Evolutionary conservation across 2,888 invertebrate species (phyloP), one percentile per base, ranked within the genome.

Genomic region (Tipula lateralis): DNA sequence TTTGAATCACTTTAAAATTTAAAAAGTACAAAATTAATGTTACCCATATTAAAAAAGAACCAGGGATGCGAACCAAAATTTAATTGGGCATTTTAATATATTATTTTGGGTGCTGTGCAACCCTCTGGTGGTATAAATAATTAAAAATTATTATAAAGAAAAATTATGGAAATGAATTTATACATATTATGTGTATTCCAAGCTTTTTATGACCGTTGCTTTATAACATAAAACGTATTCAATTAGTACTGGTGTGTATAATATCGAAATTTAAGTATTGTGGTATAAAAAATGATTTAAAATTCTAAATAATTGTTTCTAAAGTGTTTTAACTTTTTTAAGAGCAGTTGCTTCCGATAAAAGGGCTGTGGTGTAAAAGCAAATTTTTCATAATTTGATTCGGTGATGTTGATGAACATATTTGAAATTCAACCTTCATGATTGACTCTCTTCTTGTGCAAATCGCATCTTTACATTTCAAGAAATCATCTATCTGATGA

Each of bases 1-100:
- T 66, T 66, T 66, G 66, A 66, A 66, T 66, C 66, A 66, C 66
- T 66, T 66, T 66, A 66, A 24, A 66, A 66, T n/a, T n/a, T 44
- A n/a, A 44, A 36, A 36, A 36, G 36, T 44, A n/a, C n/a, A 44
- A 2, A 44, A n/a, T n/a, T 39, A n/a, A n/a, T n/a, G n/a, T n/a
- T n/a, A n/a, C n/a, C n/a, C 5, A 44, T 3, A 44, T 1, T 44
- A 44, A n/a, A n/a, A n/a, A n/a, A n/a, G n/a, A n/a, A n/a, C n/a
- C 44, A 44, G 44, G 44, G 44, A n/a, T 16, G 3, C n/a, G 44
- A n/a, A 44, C 44, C n/a, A 44, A n/a, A 44, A 44, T 44, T 44
- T 4, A 44, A n/a, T 3, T n/a, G 3, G 5, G 44, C 44, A 1
- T 3, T n/a, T 44, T 44, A 44, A 44, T 44, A n/a, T 3, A 44